Evolutionary conservation across 2,888 invertebrate genomes (phyloP).

Genomic region (Trilocha varians): DNA sequence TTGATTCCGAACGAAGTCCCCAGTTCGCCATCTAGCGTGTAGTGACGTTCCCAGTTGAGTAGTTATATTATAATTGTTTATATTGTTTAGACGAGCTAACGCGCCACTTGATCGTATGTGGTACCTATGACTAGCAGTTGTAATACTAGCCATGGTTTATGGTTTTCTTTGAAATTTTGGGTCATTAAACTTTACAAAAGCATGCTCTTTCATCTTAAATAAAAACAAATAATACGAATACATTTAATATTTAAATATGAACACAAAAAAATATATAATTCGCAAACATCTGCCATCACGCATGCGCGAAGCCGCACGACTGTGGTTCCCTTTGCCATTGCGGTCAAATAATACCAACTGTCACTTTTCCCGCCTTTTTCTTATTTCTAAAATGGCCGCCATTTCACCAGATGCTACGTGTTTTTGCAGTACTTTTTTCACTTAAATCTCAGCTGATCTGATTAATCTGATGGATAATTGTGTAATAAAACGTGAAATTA

Average conservation of each 20-base stretch:
- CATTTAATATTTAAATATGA: no score
- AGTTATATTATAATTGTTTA: no score
- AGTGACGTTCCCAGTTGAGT: no score
- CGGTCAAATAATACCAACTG: constrained; percentile 53
- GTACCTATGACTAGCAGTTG: no score
- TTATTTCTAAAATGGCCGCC: constrained; percentile 24
- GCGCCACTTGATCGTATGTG: no score
- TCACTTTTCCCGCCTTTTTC: constrained; percentile 46
- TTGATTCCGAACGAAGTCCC: no score
- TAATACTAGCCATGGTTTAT: no score
- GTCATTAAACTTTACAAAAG: no score
- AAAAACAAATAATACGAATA: no score
- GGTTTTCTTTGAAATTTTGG: no score
- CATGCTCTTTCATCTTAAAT: background rate
- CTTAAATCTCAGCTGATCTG: constrained; percentile 43
- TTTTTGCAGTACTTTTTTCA: constrained; percentile 23
- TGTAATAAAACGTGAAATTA: constrained; percentile 39
- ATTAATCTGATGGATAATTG: constrained; percentile 21
- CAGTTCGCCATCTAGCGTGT: no score
- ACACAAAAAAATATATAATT: background rate
- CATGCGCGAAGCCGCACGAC: constrained; percentile 42
- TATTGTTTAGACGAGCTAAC: no score
- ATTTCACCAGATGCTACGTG: constrained; percentile 32
- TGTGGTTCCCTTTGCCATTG: constrained; percentile 34
- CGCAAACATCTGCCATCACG: constrained; percentile 25